Evolutionary conservation across 2,113 vertebrate species (phyloP), one percentile per base, ranked within the genome.

Genomic region (Furnarius figulus): DNA sequence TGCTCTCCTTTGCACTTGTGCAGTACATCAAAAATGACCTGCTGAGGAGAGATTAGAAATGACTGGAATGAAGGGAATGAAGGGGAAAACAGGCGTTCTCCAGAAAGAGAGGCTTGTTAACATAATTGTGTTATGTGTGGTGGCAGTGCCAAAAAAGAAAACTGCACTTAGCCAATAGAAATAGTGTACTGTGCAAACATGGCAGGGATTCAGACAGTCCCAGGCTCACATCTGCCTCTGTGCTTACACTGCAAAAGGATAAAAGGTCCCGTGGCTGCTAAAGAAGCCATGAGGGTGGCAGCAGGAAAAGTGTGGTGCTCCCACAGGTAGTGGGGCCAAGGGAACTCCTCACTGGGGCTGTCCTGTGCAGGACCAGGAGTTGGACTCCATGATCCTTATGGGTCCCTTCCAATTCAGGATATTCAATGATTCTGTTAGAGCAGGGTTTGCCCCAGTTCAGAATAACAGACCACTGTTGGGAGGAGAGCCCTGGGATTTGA

Each of bases 241-340:
- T 1, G 6, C 9, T 61, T 56, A 31, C 5, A 5, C 44, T 44
- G 52, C 58, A 47, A 3, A 40, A 30, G 46, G 9, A 44, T 33
- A 14, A 59, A 42, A 67, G 24, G 10, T 22, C 5, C 15, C 19
- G 2, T 0, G 1, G 21, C 39, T 44, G 9, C n/a, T 15, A 35
- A 40, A 62, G 44, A 74, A 74, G 33, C 46, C 10, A 5, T 2
- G 27, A 17, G 16, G 28, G 24, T 8, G 46, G 63, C 55, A 61
- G 81, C 58, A 53, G 53, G 28, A 40, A 15, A 24, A 56, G 28
- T 0, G 2, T 19, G 40, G 25, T 5, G 49, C 25, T 73, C 27
- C 70, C 33, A 2, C 14, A 4, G 28, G 22, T 1, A 12, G 16
- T 7, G 49, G 55, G 14, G 70, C 14, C 39, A 28, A 35, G 22